A percentile compares a stretch with the other conserved stretches of the same genome.
phyloP scores from a whole-genome alignment of 2,888 invertebrate genomes.

The Hemaris fuciformis region DNA sequence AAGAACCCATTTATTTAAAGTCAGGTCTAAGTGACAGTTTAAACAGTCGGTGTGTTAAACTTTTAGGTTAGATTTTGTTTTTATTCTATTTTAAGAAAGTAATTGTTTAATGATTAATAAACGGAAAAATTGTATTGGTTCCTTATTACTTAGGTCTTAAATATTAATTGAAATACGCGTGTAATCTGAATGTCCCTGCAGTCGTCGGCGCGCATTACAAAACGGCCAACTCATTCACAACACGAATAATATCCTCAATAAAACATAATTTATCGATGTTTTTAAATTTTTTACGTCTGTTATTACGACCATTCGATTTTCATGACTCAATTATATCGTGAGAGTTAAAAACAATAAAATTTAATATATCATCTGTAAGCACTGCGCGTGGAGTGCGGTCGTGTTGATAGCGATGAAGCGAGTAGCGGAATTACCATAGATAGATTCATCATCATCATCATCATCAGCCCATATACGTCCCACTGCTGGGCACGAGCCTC shows the following conservation, averaged over 20 bases:
- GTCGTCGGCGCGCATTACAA: neutral
- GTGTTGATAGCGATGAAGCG: neutral
- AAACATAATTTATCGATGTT: constrained; percentile 43
- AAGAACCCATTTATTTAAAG: no score
- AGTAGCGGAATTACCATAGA: neutral
- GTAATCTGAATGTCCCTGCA: neutral
- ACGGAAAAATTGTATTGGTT: no score
- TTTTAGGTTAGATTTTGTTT: no score
- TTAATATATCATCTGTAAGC: constrained; percentile 39
- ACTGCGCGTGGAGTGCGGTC: constrained; percentile 3
- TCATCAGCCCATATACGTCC: no score
- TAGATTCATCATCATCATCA: no score
- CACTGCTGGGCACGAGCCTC: no score
- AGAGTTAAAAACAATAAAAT: constrained; percentile 53
- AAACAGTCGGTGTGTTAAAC: no score
- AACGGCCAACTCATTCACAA: constrained; percentile 13
- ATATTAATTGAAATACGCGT: no score
- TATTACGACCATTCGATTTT: constrained; percentile 41
- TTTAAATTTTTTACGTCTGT: constrained; percentile 40
- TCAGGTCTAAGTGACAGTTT: no score
- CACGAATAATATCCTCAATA: constrained; percentile 34
- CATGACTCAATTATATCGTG: constrained; percentile 55
- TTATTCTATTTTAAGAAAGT: no score
- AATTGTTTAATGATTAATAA: no score
- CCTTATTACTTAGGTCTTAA: no score